Conservation (phyloP, 1,140 invertebrate species). For the Drosophila ficusphila region DNA sequence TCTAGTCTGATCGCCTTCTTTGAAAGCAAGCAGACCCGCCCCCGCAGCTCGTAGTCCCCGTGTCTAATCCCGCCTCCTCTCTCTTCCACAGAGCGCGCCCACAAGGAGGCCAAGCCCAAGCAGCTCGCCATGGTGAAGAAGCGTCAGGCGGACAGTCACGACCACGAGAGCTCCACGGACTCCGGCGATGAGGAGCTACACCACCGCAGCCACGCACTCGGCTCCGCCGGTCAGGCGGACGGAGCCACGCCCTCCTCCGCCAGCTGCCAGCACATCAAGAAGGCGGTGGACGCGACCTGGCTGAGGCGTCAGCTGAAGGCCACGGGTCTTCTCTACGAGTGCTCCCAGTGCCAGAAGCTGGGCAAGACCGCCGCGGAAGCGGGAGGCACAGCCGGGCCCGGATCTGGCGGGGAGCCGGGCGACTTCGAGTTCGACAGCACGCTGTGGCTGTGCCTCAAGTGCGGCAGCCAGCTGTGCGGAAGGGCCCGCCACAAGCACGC, state of each 20-base stretch:
- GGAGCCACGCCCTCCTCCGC: conserved; percentile 45
- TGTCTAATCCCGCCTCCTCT: not conserved
- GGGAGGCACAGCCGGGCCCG: not conserved
- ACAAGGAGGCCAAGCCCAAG: conserved; percentile 22
- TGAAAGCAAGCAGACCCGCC: conserved; percentile 29
- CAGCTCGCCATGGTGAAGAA: conserved; percentile 85
- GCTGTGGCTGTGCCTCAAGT: conserved; percentile 89
- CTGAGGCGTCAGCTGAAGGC: conserved; percentile 87
- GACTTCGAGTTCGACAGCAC: conserved; percentile 87
- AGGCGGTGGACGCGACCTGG: conserved; percentile 87
- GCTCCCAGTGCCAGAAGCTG: conserved; percentile 85
- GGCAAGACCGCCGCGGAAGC: conserved; percentile 43
- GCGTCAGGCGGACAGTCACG: conserved; percentile 87
- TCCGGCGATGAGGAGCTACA: conserved; percentile 86
- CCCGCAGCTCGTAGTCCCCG: not conserved
- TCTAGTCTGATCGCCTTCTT: conserved; percentile 16
- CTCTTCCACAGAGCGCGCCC: conserved; percentile 1
- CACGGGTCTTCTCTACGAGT: conserved; percentile 86
- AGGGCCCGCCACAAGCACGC: conserved; percentile 89
- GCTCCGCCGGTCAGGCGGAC: conserved; percentile 21
- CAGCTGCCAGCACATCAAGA: conserved; percentile 89
- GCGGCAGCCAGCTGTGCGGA: conserved; percentile 91
- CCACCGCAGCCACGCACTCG: conserved; percentile 9
- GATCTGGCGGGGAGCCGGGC: conserved; percentile 19
- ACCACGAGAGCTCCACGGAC: conserved; percentile 86